phyloP scores from a whole-genome alignment of 2,797 vertebrate genomes.

The Enoplosus armatus region DNA sequence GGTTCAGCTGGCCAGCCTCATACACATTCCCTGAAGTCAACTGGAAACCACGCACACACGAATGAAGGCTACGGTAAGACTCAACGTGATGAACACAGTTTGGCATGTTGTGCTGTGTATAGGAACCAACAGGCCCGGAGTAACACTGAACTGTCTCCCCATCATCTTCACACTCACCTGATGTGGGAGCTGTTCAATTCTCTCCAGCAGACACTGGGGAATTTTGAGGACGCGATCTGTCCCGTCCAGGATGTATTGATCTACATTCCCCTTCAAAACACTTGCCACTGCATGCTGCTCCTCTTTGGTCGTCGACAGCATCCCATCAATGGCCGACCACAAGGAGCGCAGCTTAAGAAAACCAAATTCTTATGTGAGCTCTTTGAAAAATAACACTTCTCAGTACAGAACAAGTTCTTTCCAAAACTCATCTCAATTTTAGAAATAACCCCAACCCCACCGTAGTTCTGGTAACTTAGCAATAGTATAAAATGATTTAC shows the following conservation, averaged over 20 bases:
- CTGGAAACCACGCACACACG: conserved; percentile 70
- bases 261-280: conserved; percentile 80
- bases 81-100: not conserved
- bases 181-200: conserved; percentile 81
- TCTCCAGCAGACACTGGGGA: conserved; percentile 82
- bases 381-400: not conserved
- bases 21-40: conserved; percentile 85
- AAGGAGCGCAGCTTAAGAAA: conserved; percentile 86
- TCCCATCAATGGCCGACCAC: conserved; percentile 85
- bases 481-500: not conserved
- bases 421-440: not conserved
- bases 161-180: conserved; percentile 78
- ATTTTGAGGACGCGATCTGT: conserved; percentile 79
- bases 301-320: conserved; percentile 80
- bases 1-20: conserved; percentile 87
- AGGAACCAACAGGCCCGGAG: rapidly evolving
- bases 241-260: conserved; percentile 87
- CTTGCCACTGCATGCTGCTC: conserved; percentile 85
- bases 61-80: not conserved
- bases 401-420: not conserved
- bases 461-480: not conserved
- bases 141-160: rapidly evolving
- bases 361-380: not conserved
- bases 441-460: not conserved
- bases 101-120: rapidly evolving